phyloP scores from a whole-genome alignment of 1,140 invertebrate genomes.

The Macrostomum lignano region DNA sequence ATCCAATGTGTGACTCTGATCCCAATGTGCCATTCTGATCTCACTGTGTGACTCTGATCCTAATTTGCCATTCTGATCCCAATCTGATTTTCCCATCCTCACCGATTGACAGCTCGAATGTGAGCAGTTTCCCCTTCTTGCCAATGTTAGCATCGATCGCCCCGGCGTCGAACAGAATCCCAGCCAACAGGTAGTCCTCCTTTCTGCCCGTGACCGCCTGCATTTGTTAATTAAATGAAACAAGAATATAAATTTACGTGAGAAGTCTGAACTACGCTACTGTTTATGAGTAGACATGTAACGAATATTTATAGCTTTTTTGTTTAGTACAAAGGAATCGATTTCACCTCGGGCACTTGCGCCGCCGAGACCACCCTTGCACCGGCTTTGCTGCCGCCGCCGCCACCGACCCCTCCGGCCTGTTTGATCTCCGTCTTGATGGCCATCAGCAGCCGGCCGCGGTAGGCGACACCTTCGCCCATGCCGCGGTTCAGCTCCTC shows the following conservation, averaged over 20 bases:
- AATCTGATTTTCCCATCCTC: too few species aligned
- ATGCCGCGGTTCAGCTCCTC: conserved; percentile 36
- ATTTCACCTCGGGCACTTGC: not conserved
- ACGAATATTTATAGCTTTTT: not conserved
- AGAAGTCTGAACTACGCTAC: not conserved
- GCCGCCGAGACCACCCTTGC: not conserved
- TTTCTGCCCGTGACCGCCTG: conserved; percentile 2
- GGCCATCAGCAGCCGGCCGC: conserved; percentile 32
- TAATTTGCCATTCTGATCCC: too few species aligned
- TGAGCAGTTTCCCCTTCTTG: not conserved
- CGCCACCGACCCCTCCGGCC: too few species aligned
- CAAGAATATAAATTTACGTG: not conserved
- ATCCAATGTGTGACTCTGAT: too few species aligned
- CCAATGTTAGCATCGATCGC: conserved; percentile 2
- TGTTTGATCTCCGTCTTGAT: conserved; percentile 6
- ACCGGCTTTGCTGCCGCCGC: not conserved
- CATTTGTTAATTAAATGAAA: not conserved
- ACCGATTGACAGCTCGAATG: conserved; percentile 4
- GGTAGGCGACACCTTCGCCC: conserved; percentile 50
- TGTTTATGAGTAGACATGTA: not conserved
- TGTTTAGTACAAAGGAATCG: not conserved
- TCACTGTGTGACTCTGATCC: too few species aligned
- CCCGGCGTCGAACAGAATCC: conserved; percentile 1
- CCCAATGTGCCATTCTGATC: too few species aligned
- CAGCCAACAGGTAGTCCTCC: conserved; percentile 4